Base-by-base conservation (phyloP, 2,888 invertebrate genomes). In the Quadroppia sp. region DNA sequence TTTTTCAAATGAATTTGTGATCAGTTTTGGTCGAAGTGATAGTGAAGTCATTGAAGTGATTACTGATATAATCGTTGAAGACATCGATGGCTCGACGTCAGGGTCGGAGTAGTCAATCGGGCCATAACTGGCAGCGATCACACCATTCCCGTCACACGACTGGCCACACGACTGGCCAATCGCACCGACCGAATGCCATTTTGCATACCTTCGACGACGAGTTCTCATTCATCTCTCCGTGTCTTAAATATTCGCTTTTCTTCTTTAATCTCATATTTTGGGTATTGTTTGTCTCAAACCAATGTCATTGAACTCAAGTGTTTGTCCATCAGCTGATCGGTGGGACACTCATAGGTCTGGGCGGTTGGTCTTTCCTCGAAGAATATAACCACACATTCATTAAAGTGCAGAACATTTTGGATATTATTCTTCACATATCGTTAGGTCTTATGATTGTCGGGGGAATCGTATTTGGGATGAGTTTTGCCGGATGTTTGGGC, bases 401-500 rank as follows among this genome's bases (percentile, higher is more conserved):
- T 72, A 89, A 90, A 82, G 83, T 91, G 78, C 91, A 92, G 80
- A 92, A 90, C 71, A 87, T 95, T 15, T 94, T 94, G 81, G 94
- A 95, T 83, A 79, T 85, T 45, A 88, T 92, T 78, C 85, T 95
- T 73, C 94, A 96, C 83, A 89, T 96, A 79, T 94, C 94, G 30
- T 85, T 96, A 75, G 88, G 95, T 73, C 89, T 95, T 83, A 89
- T 94, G n/a, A 87, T 94, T 75, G 88, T 92, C 75, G 94, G 95
- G 2, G 89, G 89, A 42, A 89, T 94, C 9, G 89, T 95, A n/a
- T 95, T 95, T 83, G 87, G 92, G 71, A 92, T 96, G 72, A 94
- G 94, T 82, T 95, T 94, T 82, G 91, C 93, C 25, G 95, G 95
- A 7, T 96, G 94, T 82, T 88, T 96, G 17, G 95, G 92, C 61